Evolutionary conservation across 2,888 invertebrate genomes (phyloP).

Genomic region (Epiblema foenella): DNA sequence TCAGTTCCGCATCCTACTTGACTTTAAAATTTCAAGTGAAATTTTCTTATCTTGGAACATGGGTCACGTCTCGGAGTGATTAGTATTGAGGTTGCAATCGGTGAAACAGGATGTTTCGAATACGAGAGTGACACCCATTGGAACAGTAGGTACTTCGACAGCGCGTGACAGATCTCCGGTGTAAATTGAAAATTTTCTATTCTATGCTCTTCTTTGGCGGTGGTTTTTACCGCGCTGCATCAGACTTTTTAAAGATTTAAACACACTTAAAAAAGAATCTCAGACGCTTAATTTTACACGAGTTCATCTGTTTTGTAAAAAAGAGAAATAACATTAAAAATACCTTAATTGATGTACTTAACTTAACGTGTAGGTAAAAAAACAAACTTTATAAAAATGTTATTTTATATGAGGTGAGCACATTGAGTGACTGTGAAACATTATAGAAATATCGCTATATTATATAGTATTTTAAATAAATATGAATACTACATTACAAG

Average conservation of each 20-base stretch:
- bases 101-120: slow-evolving; percentile 56
- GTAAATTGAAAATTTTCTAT: background rate
- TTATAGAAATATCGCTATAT: no score
- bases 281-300: background rate
- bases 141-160: slow-evolving; percentile 61
- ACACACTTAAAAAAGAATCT: no score
- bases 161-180: slow-evolving; percentile 47
- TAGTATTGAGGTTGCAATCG: slow-evolving; percentile 71
- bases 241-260: no score
- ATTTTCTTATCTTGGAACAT: slow-evolving; percentile 64
- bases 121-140: slow-evolving; percentile 55
- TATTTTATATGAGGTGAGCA: no score
- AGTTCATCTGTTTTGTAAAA: no score
- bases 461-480: no score
- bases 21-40: slow-evolving; percentile 61
- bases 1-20: slow-evolving; percentile 17
- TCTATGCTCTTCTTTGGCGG: background rate
- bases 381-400: no score
- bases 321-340: no score
- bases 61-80: slow-evolving; percentile 68
- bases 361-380: no score
- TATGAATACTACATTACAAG: background rate
- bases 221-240: background rate
- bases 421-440: no score
- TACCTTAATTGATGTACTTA: no score